A percentile compares a stretch with the other conserved stretches of the same genome.
These are phyloP conservation scores for Drosophila anomelani DNA, from an alignment of 2,888 invertebrate species.

Conservation along the genomic window DNA sequence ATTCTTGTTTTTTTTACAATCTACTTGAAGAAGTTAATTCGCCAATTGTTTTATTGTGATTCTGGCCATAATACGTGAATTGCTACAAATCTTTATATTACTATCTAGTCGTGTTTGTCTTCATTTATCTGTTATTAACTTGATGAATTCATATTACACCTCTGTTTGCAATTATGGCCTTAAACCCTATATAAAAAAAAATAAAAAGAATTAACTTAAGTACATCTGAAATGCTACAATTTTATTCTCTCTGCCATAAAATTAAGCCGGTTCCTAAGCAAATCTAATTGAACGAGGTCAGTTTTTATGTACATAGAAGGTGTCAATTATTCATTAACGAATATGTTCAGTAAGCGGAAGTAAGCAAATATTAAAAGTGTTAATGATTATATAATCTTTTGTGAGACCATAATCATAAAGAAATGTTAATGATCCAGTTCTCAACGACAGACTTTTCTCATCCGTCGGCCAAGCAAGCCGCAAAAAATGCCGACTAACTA, in stretches of 20 bases:
- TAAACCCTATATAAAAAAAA: neutral
- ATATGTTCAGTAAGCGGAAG: conserved; percentile 6
- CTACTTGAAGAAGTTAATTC: conserved; percentile 39
- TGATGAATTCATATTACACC: neutral
- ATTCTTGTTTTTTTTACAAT: conserved; percentile 44
- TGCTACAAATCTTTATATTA: too few species aligned
- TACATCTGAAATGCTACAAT: neutral
- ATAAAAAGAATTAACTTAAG: neutral
- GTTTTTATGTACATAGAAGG: conserved; percentile 15
- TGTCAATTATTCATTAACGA: conserved; percentile 14
- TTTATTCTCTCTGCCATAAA: neutral
- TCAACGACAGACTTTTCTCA: neutral
- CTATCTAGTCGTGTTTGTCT: neutral
- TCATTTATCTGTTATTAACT: neutral
- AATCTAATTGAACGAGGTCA: conserved; percentile 23
- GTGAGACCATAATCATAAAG: conserved; percentile 1
- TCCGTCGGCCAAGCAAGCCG: neutral
- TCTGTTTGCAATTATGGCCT: neutral
- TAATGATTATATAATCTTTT: conserved; percentile 11
- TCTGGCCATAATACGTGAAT: conserved; percentile 4
- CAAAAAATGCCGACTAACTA: conserved; percentile 21
- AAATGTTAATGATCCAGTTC: neutral
- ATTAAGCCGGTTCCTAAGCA: conserved; percentile 3
- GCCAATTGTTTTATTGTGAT: conserved; percentile 25
- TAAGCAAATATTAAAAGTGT: neutral